Evolutionary conservation across 2,113 vertebrate genomes (phyloP).

Genomic region (Glaucidium brasilianum): DNA sequence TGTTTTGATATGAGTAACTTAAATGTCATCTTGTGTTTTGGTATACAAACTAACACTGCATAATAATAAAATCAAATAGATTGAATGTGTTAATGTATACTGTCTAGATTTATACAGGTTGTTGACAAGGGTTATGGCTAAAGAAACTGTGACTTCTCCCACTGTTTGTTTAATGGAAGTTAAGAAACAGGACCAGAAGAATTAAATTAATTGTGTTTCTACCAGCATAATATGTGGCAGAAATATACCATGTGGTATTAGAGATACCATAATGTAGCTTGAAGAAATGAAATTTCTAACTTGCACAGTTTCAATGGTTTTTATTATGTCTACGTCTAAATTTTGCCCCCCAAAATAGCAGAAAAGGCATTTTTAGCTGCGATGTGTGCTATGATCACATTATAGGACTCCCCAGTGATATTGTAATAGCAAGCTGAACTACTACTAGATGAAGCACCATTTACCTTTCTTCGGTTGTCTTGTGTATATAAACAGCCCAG

Average conservation of each 20-base stretch:
- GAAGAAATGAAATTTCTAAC: not conserved
- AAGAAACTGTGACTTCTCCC: not conserved
- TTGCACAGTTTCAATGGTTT: not conserved
- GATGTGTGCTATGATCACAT: rapidly evolving
- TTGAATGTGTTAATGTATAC: not conserved
- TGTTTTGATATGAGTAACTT: not conserved
- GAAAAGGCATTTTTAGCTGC: not conserved
- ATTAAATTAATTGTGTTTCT: not conserved
- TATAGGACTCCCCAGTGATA: not conserved
- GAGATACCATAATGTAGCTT: not conserved
- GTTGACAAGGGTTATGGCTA: not conserved
- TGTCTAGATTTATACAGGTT: not conserved
- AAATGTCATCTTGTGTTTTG: not conserved
- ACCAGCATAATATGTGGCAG: not conserved
- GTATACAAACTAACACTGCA: not conserved
- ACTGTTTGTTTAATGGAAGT: not conserved
- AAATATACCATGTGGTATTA: not conserved
- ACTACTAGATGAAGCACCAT: not conserved
- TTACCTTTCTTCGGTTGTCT: not conserved
- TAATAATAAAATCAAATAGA: not conserved
- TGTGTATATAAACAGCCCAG: not conserved
- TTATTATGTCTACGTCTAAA: not conserved
- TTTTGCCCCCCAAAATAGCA: not conserved
- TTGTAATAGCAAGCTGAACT: not conserved
- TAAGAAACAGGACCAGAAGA: not conserved